Conservation (phyloP, 2,113 vertebrate genomes). For the Psittacus erithacus region DNA sequence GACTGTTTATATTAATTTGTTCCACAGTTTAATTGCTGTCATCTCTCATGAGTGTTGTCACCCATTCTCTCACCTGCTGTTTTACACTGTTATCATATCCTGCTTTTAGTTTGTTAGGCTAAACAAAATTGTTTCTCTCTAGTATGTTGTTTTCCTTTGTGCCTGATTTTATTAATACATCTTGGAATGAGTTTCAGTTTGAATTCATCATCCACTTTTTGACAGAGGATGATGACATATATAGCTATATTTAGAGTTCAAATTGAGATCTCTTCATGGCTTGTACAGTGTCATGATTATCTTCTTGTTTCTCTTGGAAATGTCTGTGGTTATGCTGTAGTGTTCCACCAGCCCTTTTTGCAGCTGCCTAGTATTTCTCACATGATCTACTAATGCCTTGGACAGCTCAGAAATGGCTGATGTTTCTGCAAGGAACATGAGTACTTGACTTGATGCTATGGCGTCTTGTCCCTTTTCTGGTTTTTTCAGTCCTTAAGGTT, state of each 20-base stretch:
- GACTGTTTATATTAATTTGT: neutral
- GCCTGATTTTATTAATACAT: neutral
- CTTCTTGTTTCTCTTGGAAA: constrained; percentile 20
- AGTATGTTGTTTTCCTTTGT: neutral
- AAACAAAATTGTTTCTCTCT: neutral
- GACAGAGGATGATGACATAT: neutral
- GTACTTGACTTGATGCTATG: neutral
- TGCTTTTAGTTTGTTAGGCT: neutral
- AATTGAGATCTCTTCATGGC: neutral
- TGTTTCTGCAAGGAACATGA: neutral
- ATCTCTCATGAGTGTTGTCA: neutral
- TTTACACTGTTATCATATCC: neutral
- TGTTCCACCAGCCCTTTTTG: neutral
- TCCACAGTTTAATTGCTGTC: neutral
- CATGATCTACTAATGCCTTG: neutral
- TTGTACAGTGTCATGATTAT: neutral
- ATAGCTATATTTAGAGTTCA: neutral
- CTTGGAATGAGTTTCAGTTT: neutral
- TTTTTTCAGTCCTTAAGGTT: neutral
- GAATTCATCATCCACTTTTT: neutral
- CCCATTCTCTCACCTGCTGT: neutral
- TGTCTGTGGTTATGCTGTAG: neutral
- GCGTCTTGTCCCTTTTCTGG: neutral
- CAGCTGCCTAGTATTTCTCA: neutral
- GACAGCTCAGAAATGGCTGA: neutral